These are phyloP conservation scores for Ormyrus thymus DNA, from an alignment of 2,888 invertebrate species.

Conservation along the genomic window DNA sequence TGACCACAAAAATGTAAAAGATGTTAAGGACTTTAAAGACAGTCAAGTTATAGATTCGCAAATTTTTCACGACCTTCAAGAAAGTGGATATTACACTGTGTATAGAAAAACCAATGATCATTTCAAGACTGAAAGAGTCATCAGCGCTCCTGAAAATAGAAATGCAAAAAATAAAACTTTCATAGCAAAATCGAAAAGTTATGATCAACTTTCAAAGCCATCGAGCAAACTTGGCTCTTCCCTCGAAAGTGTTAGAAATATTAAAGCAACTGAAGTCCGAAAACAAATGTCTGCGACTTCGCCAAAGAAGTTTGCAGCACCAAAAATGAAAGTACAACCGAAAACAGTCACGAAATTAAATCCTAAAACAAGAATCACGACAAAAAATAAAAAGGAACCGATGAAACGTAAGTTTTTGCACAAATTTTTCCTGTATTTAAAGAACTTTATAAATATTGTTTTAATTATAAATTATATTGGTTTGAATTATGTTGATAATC, in stretches of 20 bases:
- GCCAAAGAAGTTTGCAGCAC: conserved; percentile 39
- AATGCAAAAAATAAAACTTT: conserved; percentile 58
- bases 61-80: conserved; percentile 21
- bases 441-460: neutral
- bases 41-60: conserved; percentile 20
- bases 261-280: conserved; percentile 22
- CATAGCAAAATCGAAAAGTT: conserved; percentile 68
- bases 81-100: conserved; percentile 4
- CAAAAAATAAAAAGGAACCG: conserved; percentile 61
- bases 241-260: conserved; percentile 42
- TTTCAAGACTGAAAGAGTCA: conserved; percentile 45
- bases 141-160: conserved; percentile 58
- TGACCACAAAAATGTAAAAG: conserved; percentile 51
- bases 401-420: conserved; percentile 57
- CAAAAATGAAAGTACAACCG: conserved; percentile 60
- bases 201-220: conserved; percentile 68
- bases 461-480: neutral
- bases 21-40: conserved; percentile 44
- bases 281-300: conserved; percentile 28
- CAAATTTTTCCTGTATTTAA: conserved; percentile 35
- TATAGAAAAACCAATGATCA: conserved; percentile 26
- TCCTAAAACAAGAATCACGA: conserved; percentile 54
- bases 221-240: conserved; percentile 49
- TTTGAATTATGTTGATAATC: conserved; percentile 3
- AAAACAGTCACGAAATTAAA: conserved; percentile 59